Evolutionary conservation across 2,113 vertebrate species (phyloP).

Genomic region (Silurus glanis): DNA sequence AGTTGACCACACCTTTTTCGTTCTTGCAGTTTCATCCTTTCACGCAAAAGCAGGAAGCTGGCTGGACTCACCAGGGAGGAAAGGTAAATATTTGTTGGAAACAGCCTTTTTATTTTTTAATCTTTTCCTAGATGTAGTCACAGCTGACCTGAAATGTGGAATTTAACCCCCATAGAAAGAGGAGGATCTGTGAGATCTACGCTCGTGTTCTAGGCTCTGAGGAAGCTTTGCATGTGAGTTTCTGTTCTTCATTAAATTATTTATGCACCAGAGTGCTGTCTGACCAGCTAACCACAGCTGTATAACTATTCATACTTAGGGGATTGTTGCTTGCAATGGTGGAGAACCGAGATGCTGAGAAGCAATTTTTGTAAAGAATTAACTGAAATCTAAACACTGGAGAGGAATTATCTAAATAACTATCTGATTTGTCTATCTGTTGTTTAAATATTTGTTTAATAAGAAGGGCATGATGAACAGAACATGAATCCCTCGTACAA

Average conservation of each 20-base stretch:
- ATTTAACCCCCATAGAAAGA: slow-evolving; percentile 72
- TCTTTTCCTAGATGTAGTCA: slow-evolving; percentile 2
- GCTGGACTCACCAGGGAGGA: slow-evolving; percentile 84
- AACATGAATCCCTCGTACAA: not conserved
- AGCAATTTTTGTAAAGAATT: not conserved
- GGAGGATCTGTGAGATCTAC: slow-evolving; percentile 90
- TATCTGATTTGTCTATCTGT: not conserved
- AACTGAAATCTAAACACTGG: not conserved
- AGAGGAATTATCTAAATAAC: not conserved
- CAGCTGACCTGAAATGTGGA: not conserved
- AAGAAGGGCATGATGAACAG: not conserved
- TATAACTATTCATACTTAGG: not conserved
- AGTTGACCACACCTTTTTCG: slow-evolving; percentile 19
- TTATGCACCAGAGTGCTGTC: not conserved
- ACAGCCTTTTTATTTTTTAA: not conserved
- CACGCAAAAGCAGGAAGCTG: slow-evolving; percentile 86
- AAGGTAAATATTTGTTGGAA: slow-evolving; percentile 72
- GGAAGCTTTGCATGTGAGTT: slow-evolving; percentile 89
- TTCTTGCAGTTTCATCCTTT: slow-evolving; percentile 86
- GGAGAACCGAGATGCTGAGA: too few species aligned
- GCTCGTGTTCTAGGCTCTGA: slow-evolving; percentile 83
- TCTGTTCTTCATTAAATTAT: slow-evolving; percentile 22
- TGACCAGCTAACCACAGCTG: slow-evolving; percentile 3
- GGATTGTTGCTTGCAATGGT: not conserved
- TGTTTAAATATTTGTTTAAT: not conserved